These are phyloP conservation scores for Oncorhynchus tshawytscha DNA, from an alignment of 2,113 vertebrate genomes.

Conservation along the genomic window DNA sequence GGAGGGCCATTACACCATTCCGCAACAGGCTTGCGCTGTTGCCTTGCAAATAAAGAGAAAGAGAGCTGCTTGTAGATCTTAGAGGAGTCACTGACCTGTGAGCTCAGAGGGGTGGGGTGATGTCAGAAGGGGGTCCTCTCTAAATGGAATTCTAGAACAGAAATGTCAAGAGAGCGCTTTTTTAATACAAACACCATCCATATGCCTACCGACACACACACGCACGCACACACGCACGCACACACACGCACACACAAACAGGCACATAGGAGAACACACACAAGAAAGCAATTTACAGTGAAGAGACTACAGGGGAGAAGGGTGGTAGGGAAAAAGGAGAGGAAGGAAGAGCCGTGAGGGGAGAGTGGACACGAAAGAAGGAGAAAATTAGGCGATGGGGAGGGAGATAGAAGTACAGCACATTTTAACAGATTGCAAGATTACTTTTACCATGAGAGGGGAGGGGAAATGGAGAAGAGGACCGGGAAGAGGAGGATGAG, in stretches of 20 bases:
- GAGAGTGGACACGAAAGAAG: no score
- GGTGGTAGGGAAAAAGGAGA: no score
- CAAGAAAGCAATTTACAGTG: constrained; percentile 21
- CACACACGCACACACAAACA: no score
- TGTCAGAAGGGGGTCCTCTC: constrained; percentile 99
- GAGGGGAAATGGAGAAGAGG: neutral
- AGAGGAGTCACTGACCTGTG: constrained; percentile 88
- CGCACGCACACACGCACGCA: constrained; percentile 10
- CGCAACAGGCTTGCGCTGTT: no score
- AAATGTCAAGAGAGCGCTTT: constrained; percentile 68
- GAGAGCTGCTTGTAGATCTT: neutral
- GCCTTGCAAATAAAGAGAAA: no score
- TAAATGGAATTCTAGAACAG: constrained; percentile 98
- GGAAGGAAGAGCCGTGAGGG: no score
- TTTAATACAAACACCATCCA: constrained; percentile 52
- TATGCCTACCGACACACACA: constrained; percentile 35
- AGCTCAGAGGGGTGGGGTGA: constrained; percentile 96
- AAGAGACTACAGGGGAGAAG: constrained; percentile 5
- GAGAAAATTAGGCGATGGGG: no score
- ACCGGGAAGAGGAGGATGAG: neutral
- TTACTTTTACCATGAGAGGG: no score
- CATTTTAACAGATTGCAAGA: no score
- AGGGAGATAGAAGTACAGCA: no score
- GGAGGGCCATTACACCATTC: no score
- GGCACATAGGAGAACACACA: constrained; percentile 1